phyloP scores from a whole-genome alignment of 2,113 vertebrate genomes.

The Muntiacus reevesi region DNA sequence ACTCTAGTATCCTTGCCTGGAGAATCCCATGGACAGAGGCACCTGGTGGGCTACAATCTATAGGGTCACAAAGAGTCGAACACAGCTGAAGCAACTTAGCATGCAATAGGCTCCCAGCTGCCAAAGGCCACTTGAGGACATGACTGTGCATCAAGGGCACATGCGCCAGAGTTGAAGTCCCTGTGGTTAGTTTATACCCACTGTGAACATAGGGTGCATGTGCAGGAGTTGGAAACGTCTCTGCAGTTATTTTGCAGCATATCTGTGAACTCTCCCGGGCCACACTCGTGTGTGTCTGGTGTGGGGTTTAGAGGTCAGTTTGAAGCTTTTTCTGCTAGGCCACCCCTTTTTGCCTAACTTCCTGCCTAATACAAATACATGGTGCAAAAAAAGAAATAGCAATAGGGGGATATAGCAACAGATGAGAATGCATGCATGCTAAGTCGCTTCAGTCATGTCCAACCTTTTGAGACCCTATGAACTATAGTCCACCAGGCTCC shows the following conservation, averaged over 20 bases:
- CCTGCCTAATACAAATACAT: neutral
- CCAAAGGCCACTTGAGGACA: neutral
- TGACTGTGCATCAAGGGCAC: neutral
- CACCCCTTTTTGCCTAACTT: neutral
- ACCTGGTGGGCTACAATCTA: neutral
- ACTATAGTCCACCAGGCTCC: neutral
- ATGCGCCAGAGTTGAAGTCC: neutral
- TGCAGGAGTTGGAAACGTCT: neutral
- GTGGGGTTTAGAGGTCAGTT: neutral
- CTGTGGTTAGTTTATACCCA: neutral
- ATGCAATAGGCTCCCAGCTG: neutral
- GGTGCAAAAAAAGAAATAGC: neutral
- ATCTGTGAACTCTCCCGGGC: neutral
- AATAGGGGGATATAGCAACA: neutral
- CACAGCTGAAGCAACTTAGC: neutral
- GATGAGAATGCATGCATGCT: neutral
- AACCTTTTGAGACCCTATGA: neutral
- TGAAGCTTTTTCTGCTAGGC: neutral
- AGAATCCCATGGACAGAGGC: neutral
- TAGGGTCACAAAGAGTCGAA: neutral
- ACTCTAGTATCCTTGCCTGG: neutral
- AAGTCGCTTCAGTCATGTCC: neutral
- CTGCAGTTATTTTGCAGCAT: neutral
- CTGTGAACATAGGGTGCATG: neutral
- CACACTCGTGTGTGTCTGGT: neutral